A percentile compares a stretch with the other conserved stretches of the same genome.
Conservation (phyloP, 1,140 invertebrate species). For the Drosophila rufa region DNA sequence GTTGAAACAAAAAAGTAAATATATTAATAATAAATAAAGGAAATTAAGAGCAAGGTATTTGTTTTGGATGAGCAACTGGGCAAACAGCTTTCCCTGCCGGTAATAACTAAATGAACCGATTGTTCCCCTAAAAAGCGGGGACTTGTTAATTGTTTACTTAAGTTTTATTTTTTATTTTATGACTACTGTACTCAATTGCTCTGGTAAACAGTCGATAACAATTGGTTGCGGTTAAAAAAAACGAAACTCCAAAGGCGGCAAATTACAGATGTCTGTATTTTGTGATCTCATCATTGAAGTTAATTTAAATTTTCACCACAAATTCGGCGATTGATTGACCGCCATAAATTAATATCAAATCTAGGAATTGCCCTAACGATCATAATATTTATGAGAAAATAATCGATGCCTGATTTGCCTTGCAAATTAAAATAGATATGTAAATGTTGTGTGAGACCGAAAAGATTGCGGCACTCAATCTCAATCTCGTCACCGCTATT, state of each 20-base stretch:
- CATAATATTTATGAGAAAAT: conserved; percentile 14
- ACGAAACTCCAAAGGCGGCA: not conserved
- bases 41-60: conserved; percentile 20
- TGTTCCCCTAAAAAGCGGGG: conserved; percentile 3
- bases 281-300: conserved; percentile 18
- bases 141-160: conserved; percentile 42
- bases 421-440: conserved; percentile 7
- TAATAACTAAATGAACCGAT: conserved; percentile 32
- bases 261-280: not conserved
- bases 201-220: conserved; percentile 15
- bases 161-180: not conserved
- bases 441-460: conserved; percentile 6
- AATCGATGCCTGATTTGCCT: not conserved
- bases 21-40: not conserved
- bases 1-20: not conserved
- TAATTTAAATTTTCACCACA: not conserved
- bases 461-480: conserved; percentile 15
- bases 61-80: conserved; percentile 19
- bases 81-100: conserved; percentile 49
- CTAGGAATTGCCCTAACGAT: not conserved
- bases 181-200: conserved; percentile 23
- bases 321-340: conserved; percentile 1
- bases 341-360: not conserved
- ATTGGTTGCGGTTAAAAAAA: not conserved
- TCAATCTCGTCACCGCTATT: conserved; percentile 59